Percentiles rank a stretch among this genome's conserved stretches.
Evolutionary conservation across 2,113 vertebrate species (phyloP).

Genomic region (Syrmaticus mikado): DNA sequence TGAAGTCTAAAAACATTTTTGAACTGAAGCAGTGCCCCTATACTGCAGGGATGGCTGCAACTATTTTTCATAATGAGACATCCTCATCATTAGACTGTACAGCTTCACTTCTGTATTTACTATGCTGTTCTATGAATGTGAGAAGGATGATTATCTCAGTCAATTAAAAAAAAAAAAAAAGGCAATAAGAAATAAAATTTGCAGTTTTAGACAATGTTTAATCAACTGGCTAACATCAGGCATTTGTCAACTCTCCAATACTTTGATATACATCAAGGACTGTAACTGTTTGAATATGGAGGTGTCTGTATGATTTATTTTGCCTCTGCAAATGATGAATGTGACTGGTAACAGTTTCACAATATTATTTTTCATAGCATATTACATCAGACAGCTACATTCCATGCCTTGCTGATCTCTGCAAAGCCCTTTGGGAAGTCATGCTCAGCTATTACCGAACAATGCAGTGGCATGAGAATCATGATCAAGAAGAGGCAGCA

Average conservation of each 20-base stretch:
- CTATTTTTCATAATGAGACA: neutral
- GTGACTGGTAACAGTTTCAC: neutral
- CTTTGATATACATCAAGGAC: accelerated
- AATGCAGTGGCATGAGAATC: slow-evolving; percentile 95
- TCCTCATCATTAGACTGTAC: neutral
- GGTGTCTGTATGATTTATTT: neutral
- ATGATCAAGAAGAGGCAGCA: slow-evolving; percentile 83
- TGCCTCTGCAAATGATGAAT: neutral
- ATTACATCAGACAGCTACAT: slow-evolving; percentile 98
- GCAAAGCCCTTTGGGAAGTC: slow-evolving; percentile 98
- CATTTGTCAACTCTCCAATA: neutral
- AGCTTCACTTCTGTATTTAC: neutral
- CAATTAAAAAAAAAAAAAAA: neutral
- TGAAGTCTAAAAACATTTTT: neutral
- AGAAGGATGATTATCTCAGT: neutral
- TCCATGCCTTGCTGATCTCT: slow-evolving; percentile 95
- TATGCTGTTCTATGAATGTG: neutral
- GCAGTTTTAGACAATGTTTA: neutral
- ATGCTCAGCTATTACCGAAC: slow-evolving; percentile 98
- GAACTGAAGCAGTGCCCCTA: neutral
- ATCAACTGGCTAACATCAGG: neutral
- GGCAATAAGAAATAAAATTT: neutral
- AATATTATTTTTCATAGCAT: slow-evolving; percentile 80
- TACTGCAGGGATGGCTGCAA: neutral
- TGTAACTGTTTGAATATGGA: neutral